phyloP scores from a whole-genome alignment of 2,113 vertebrate genomes.

The Heterotilapia buettikoferi region DNA sequence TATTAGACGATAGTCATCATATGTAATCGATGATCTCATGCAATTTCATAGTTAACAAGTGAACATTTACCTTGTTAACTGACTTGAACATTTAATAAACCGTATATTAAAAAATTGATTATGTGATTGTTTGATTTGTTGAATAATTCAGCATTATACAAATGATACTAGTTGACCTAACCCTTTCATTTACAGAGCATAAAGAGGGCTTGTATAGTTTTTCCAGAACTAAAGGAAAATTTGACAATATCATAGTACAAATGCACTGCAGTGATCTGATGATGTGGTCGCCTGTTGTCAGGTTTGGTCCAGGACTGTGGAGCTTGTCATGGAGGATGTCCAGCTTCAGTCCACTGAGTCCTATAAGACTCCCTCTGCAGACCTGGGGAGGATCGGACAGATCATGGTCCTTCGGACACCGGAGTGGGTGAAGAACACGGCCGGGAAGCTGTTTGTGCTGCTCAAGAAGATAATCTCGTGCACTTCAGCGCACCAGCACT shows the following conservation, averaged over 20 bases:
- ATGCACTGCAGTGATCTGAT: not conserved
- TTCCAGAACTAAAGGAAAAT: not conserved
- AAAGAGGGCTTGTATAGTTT: not conserved
- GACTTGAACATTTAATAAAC: not conserved
- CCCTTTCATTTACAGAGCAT: not conserved
- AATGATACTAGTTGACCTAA: too few relatives aligned
- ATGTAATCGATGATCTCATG: not conserved
- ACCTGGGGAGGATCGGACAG: slow-evolving; percentile 65
- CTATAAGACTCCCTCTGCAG: slow-evolving; percentile 5
- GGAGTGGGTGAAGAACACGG: slow-evolving; percentile 80
- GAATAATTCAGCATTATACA: not conserved
- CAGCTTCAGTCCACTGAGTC: slow-evolving; percentile 65
- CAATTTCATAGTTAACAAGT: not conserved
- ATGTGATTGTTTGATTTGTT: not conserved
- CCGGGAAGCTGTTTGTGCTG: slow-evolving; percentile 72
- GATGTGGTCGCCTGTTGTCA: not conserved
- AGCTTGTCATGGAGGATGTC: slow-evolving; percentile 80
- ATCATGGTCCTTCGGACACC: slow-evolving; percentile 77
- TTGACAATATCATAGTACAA: not conserved
- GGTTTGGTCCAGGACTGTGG: slow-evolving; percentile 76
- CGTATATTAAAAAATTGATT: not conserved
- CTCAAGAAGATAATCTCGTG: slow-evolving; percentile 79
- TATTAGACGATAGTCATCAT: not conserved
- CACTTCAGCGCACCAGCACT: slow-evolving; percentile 82
- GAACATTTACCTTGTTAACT: not conserved